phyloP scores from a whole-genome alignment of 2,113 vertebrate species.

The Hippocampus abdominalis region DNA sequence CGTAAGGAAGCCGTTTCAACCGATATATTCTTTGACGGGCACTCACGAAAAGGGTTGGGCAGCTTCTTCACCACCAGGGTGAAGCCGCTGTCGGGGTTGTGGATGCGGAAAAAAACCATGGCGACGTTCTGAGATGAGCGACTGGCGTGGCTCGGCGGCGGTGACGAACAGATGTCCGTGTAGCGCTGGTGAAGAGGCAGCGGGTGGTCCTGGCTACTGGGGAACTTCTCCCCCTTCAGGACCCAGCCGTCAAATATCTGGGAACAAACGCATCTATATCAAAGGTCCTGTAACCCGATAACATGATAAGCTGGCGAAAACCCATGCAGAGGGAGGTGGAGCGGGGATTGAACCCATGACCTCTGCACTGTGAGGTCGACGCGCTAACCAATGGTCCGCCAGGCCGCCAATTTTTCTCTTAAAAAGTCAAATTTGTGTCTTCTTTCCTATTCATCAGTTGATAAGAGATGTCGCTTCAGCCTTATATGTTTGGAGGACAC shows the following conservation, averaged over 20 bases:
- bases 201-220: conserved; percentile 85
- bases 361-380: too few species aligned
- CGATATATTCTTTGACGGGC: too few species aligned
- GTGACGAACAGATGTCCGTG: conserved; percentile 81
- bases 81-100: conserved; percentile 82
- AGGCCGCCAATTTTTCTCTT: too few species aligned
- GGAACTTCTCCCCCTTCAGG: conserved; percentile 93
- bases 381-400: too few species aligned
- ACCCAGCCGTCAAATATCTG: conserved; percentile 97
- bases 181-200: conserved; percentile 82
- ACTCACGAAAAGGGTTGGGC: conserved; percentile 89
- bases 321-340: too few species aligned
- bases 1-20: too few species aligned
- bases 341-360: too few species aligned
- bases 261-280: background rate
- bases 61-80: conserved; percentile 81
- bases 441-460: conserved; percentile 27
- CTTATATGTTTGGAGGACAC: background rate
- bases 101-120: conserved; percentile 91
- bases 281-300: background rate
- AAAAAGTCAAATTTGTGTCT: conserved; percentile 17
- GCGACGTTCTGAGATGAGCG: conserved; percentile 91
- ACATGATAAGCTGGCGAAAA: too few species aligned
- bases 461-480: background rate
- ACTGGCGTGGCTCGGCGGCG: conserved; percentile 59